A percentile compares a stretch with the other conserved stretches of the same genome.
These are phyloP conservation scores for Fabriciana adippe DNA, from an alignment of 2,888 invertebrate species.

Conservation along the genomic window DNA sequence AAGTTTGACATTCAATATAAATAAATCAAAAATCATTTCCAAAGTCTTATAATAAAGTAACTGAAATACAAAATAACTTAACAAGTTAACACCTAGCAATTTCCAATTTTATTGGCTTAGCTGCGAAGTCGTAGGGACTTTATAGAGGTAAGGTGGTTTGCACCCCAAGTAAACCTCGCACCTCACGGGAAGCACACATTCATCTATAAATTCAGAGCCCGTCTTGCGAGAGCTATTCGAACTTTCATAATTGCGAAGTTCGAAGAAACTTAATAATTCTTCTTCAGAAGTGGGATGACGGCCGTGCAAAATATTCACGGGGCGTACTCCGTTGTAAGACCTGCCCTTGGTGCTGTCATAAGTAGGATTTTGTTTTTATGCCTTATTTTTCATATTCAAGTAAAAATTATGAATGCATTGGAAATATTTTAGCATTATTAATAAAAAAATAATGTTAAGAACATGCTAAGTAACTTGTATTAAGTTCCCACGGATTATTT, in stretches of 20 bases:
- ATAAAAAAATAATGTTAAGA: neutral
- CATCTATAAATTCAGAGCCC: constrained; percentile 81
- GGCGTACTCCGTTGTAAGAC: constrained; percentile 68
- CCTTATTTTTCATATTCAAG: constrained; percentile 44
- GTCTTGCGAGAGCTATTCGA: constrained; percentile 81
- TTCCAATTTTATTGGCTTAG: constrained; percentile 49
- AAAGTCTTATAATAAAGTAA: constrained; percentile 32
- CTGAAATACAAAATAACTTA: constrained; percentile 40
- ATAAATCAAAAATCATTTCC: neutral
- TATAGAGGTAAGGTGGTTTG: constrained; percentile 51
- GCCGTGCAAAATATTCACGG: constrained; percentile 78
- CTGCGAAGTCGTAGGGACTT: constrained; percentile 46
- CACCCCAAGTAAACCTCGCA: constrained; percentile 52
- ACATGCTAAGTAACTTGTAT: neutral
- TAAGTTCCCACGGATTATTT: too few relatives aligned
- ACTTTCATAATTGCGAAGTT: constrained; percentile 83
- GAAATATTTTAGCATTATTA: neutral
- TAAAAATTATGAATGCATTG: constrained; percentile 3
- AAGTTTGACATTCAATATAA: neutral
- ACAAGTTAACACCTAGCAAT: constrained; percentile 43
- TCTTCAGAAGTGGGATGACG: constrained; percentile 80
- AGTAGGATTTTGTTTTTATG: constrained; percentile 46
- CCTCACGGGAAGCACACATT: constrained; percentile 70
- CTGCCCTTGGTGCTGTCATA: constrained; percentile 59
- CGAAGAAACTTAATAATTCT: constrained; percentile 81